phyloP scores from a whole-genome alignment of 2,113 vertebrate genomes.

The Phaethon lepturus region DNA sequence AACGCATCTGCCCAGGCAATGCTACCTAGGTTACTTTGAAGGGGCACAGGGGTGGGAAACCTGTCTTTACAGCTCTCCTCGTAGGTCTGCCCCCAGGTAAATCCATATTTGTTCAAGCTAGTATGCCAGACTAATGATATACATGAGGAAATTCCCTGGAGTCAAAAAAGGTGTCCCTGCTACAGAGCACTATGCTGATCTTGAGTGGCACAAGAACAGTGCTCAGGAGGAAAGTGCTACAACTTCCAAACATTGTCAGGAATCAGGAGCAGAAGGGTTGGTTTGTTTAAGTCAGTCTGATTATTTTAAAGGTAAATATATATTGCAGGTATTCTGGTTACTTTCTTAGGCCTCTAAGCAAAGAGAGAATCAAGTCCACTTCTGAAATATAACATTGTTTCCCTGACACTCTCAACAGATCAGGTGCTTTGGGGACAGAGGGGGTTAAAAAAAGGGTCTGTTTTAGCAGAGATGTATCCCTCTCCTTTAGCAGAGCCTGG shows the following conservation, averaged over 20 bases:
- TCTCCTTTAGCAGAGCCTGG: background rate
- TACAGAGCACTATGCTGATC: background rate
- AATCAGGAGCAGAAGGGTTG: background rate
- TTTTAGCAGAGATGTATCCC: background rate
- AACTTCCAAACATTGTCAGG: background rate
- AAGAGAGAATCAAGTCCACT: background rate
- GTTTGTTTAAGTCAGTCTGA: background rate
- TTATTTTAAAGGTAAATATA: background rate
- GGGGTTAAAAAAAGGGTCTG: background rate
- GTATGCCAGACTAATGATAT: background rate
- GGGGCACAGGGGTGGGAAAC: rapidly evolving
- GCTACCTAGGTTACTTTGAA: background rate
- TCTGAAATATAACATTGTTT: background rate
- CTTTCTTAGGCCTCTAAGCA: background rate
- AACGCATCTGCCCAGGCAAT: background rate
- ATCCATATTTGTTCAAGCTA: background rate
- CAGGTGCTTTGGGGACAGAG: background rate
- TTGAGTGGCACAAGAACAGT: background rate
- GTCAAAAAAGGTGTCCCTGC: background rate
- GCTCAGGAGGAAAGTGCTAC: background rate
- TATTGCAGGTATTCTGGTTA: background rate
- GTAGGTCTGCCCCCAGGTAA: background rate
- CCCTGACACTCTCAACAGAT: background rate
- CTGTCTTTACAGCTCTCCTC: background rate
- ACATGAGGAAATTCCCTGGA: background rate